phyloP scores from a whole-genome alignment of 2,888 invertebrate genomes.

The Sipha maydis region DNA sequence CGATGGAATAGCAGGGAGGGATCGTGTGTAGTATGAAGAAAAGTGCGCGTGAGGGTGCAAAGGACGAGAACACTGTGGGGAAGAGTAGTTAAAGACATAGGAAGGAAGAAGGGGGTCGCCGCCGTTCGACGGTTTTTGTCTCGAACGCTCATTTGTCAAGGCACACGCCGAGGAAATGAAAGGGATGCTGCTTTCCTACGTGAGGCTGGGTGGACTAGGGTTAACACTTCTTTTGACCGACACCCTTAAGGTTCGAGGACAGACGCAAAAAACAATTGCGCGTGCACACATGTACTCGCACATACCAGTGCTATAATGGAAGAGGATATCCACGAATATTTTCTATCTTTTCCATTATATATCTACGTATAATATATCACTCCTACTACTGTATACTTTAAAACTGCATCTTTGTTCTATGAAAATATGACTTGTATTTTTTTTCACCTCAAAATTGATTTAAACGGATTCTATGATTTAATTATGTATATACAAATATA shows the following conservation, averaged over 20 bases:
- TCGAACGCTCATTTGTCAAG: constrained; percentile 62
- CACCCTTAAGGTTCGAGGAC: constrained; percentile 61
- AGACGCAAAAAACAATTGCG: constrained; percentile 32
- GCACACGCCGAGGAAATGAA: constrained; percentile 43
- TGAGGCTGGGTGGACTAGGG: constrained; percentile 17
- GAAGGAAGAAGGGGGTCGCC: constrained; percentile 8
- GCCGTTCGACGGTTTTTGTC: constrained; percentile 61
- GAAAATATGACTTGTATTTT: background rate
- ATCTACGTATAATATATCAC: background rate
- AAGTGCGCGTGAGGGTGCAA: constrained; percentile 38
- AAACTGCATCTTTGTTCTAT: background rate
- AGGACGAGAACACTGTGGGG: background rate
- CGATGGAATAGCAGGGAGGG: constrained; percentile 17
- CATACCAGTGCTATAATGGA: background rate
- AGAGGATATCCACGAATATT: background rate
- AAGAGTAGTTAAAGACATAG: background rate
- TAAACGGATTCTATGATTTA: too few relatives aligned
- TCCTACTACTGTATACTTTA: background rate
- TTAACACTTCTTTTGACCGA: constrained; percentile 62
- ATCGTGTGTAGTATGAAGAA: constrained; percentile 54
- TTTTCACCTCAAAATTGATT: background rate
- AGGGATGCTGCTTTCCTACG: constrained; percentile 2
- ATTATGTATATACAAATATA: too few relatives aligned
- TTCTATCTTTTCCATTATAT: background rate
- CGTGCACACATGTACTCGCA: background rate